These are phyloP conservation scores for Acanthaster planci DNA, from an alignment of 35 echinoderm and acorn worm genomes.

Conservation along the genomic window DNA sequence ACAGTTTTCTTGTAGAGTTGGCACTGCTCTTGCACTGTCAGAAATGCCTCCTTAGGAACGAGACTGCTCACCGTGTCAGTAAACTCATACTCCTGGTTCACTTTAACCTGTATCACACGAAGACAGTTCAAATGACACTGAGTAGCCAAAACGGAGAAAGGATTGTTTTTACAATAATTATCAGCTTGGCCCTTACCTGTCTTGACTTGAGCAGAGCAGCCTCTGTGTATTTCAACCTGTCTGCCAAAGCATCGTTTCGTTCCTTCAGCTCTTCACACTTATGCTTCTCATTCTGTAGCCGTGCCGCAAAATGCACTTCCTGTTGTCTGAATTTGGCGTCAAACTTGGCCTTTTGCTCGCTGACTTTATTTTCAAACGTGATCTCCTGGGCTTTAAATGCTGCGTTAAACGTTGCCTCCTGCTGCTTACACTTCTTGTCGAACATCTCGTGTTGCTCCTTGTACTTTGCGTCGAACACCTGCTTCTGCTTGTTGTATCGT, in stretches of 20 bases:
- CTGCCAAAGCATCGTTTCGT: background rate
- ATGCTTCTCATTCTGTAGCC: background rate
- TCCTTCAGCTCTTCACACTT: background rate
- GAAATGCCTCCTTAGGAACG: background rate
- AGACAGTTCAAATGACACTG: background rate
- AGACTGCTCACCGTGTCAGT: background rate
- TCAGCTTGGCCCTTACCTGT: background rate
- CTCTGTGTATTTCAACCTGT: background rate
- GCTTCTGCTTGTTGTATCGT: background rate
- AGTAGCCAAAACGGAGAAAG: background rate
- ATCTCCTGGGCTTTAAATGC: background rate
- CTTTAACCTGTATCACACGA: background rate
- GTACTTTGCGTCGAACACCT: background rate
- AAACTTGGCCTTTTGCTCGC: background rate
- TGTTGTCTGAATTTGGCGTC: background rate
- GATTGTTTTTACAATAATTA: background rate
- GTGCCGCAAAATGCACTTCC: background rate
- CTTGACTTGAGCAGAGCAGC: conserved; percentile 2
- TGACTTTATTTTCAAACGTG: background rate
- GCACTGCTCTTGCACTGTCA: background rate
- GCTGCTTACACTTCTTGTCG: background rate
- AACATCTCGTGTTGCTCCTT: background rate
- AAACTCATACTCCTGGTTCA: conserved; percentile 13
- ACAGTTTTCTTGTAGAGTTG: background rate
- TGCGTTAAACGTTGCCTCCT: background rate